Percentiles rank a stretch among this genome's conserved stretches.
phyloP scores from a whole-genome alignment of 2,113 vertebrate genomes.

The Microtus montanus region DNA sequence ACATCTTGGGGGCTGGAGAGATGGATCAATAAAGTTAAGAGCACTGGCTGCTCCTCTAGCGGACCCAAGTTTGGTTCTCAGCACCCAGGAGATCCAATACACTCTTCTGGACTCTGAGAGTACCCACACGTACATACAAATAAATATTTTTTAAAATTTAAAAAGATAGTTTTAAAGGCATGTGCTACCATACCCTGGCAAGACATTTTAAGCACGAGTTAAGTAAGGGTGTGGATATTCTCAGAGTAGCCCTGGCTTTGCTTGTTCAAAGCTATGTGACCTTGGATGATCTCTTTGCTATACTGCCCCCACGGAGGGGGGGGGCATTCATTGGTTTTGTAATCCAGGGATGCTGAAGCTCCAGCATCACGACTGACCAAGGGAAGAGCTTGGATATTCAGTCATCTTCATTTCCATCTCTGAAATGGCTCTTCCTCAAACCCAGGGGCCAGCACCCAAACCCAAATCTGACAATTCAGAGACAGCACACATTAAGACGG shows the following conservation, averaged over 20 bases:
- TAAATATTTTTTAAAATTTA: neutral
- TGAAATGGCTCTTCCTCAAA: neutral
- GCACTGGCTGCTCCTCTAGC: neutral
- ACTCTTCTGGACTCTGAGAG: neutral
- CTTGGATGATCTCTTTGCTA: neutral
- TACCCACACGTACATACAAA: neutral
- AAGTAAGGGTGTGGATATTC: neutral
- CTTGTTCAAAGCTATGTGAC: neutral
- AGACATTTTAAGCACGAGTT: neutral
- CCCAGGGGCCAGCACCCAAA: neutral
- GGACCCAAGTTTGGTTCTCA: neutral
- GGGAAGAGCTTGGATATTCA: neutral
- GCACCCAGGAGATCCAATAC: neutral
- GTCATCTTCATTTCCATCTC: neutral
- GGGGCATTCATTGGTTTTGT: neutral
- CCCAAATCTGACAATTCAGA: slow-evolving; percentile 31
- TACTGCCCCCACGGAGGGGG: neutral
- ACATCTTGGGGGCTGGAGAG: neutral
- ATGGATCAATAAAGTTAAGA: neutral
- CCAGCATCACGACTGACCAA: neutral
- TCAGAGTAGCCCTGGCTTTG: neutral
- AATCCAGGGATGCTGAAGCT: neutral
- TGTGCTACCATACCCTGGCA: neutral
- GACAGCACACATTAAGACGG: slow-evolving; percentile 55
- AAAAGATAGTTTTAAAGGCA: neutral